Conservation (phyloP, 2,888 invertebrate genomes). For the Lymantria dispar region DNA sequence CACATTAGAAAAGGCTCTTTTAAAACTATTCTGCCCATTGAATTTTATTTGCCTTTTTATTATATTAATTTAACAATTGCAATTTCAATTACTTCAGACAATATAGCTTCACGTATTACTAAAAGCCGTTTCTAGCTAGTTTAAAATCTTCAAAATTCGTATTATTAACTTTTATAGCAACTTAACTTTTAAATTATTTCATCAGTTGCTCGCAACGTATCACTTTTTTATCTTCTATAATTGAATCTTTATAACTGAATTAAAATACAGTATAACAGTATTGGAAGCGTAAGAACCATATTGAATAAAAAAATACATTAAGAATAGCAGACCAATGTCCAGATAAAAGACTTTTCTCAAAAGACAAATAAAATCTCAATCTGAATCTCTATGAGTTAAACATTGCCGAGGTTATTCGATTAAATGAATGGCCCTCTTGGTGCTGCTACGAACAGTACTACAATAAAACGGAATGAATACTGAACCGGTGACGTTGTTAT, state of each 20-base stretch:
- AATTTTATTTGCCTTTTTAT: no score
- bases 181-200: background rate
- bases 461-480: constrained; percentile 45
- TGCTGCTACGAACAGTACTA: constrained; percentile 30
- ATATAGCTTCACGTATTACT: no score
- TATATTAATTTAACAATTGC: no score
- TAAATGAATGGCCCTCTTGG: constrained; percentile 45
- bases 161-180: no score
- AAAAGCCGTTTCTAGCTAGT: no score
- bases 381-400: constrained; percentile 25
- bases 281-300: background rate
- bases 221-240: background rate
- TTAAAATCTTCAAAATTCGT: no score
- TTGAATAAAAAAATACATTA: background rate
- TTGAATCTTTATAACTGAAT: background rate
- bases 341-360: constrained; percentile 23
- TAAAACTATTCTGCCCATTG: no score
- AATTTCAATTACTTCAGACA: no score
- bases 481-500: constrained; percentile 29
- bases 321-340: background rate
- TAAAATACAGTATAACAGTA: background rate
- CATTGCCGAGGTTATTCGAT: constrained; percentile 41
- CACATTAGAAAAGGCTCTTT: no score
- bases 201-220: background rate
- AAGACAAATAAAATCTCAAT: constrained; percentile 35